Evolutionary conservation across 1,140 invertebrate species (phyloP).

Genomic region (Drosophila equinoxialis): DNA sequence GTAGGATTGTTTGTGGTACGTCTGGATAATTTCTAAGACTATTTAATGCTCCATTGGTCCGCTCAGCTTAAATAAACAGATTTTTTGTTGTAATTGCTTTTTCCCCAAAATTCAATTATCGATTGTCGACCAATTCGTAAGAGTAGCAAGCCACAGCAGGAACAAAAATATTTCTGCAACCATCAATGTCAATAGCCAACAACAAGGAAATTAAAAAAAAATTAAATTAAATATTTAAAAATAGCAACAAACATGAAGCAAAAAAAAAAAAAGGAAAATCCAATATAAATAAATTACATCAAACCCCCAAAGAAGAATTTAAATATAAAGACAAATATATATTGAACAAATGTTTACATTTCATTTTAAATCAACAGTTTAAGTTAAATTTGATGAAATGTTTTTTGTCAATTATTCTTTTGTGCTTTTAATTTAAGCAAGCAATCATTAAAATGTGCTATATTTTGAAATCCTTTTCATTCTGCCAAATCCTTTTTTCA

Average conservation of each 20-base stretch:
- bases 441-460: background rate
- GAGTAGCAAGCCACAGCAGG: constrained; percentile 14
- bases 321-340: constrained; percentile 55
- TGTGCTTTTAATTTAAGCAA: background rate
- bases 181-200: constrained; percentile 56
- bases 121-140: constrained; percentile 25
- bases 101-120: constrained; percentile 65
- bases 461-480: constrained; percentile 19
- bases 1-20: background rate
- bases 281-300: constrained; percentile 29
- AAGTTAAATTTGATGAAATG: background rate
- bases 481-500: constrained; percentile 39
- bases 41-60: constrained; percentile 39
- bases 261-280: constrained; percentile 17
- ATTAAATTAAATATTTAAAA: constrained; percentile 39
- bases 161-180: constrained; percentile 5
- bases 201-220: constrained; percentile 61
- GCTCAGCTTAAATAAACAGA: constrained; percentile 69
- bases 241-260: background rate
- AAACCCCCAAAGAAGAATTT: constrained; percentile 20
- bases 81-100: constrained; percentile 71
- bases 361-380: background rate
- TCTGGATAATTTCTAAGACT: constrained; percentile 25
- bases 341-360: constrained; percentile 54
- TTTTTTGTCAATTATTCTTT: background rate